phyloP scores from a whole-genome alignment of 2,888 invertebrate species.

The Athrips mouffetella region DNA sequence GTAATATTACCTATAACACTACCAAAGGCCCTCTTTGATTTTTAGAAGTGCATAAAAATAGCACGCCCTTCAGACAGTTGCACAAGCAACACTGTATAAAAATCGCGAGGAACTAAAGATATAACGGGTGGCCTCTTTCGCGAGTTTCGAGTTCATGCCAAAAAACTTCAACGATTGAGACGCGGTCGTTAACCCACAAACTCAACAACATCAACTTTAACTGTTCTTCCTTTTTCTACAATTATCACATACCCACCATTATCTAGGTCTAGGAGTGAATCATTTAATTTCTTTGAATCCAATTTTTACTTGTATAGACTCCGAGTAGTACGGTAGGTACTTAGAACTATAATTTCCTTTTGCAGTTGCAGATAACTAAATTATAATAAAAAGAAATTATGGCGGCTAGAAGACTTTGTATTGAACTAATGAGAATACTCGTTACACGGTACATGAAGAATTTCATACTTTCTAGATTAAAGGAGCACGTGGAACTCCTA shows the following conservation, averaged over 20 bases:
- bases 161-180: slow-evolving; percentile 29
- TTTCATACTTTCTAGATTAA: background rate
- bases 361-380: too few relatives aligned
- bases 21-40: too few relatives aligned
- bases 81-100: too few relatives aligned
- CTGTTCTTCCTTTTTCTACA: slow-evolving; percentile 2
- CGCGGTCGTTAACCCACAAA: slow-evolving; percentile 35
- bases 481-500: too few relatives aligned
- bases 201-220: slow-evolving; percentile 16
- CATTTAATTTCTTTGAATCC: slow-evolving; percentile 4
- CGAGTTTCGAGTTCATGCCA: slow-evolving; percentile 27
- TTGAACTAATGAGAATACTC: too few relatives aligned
- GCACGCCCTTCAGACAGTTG: too few relatives aligned
- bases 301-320: background rate
- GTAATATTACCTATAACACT: too few relatives aligned
- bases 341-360: background rate
- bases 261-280: slow-evolving; percentile 11
- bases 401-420: too few relatives aligned
- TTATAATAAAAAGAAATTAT: too few relatives aligned
- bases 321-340: too few relatives aligned
- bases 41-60: too few relatives aligned
- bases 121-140: slow-evolving; percentile 38
- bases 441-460: background rate
- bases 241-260: background rate
- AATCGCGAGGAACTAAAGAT: background rate